phyloP scores from a whole-genome alignment of 2,888 invertebrate species.

The Trilocha varians region DNA sequence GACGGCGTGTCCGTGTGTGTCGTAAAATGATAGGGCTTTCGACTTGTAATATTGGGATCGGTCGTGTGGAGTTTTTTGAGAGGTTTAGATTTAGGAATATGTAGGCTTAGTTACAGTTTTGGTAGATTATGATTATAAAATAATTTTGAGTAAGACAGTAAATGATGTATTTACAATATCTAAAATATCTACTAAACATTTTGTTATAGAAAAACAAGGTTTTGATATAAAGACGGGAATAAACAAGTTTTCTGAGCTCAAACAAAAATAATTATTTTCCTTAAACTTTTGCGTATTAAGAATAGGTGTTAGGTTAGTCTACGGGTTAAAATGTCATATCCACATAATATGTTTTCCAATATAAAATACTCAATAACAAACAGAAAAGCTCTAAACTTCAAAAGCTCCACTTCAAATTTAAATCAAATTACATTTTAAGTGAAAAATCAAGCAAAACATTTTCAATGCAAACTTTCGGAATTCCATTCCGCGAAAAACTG shows the following conservation, averaged over 20 bases:
- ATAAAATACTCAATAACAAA: neutral
- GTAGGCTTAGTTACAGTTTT: too few relatives aligned
- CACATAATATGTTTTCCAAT: too few relatives aligned
- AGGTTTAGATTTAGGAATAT: neutral
- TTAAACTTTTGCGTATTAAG: neutral
- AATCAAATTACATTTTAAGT: neutral
- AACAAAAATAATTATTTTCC: too few relatives aligned
- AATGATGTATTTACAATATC: too few relatives aligned
- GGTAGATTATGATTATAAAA: too few relatives aligned
- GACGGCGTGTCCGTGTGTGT: constrained; percentile 23
- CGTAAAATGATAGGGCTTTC: constrained; percentile 25
- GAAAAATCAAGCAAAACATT: constrained; percentile 14
- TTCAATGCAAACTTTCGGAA: constrained; percentile 9
- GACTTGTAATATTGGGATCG: constrained; percentile 13
- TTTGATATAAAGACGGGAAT: too few relatives aligned
- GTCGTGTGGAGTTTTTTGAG: constrained; percentile 2
- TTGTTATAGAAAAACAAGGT: too few relatives aligned
- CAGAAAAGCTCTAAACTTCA: neutral
- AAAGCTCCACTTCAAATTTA: neutral
- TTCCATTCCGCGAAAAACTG: constrained; percentile 7
- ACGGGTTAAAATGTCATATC: too few relatives aligned
- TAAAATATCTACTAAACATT: too few relatives aligned
- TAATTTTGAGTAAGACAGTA: too few relatives aligned
- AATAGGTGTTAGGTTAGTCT: constrained; percentile 1
- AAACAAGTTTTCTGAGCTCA: too few relatives aligned